Base-by-base conservation (phyloP, 1,140 invertebrate genomes). In the Drosophila baimaii region DNA sequence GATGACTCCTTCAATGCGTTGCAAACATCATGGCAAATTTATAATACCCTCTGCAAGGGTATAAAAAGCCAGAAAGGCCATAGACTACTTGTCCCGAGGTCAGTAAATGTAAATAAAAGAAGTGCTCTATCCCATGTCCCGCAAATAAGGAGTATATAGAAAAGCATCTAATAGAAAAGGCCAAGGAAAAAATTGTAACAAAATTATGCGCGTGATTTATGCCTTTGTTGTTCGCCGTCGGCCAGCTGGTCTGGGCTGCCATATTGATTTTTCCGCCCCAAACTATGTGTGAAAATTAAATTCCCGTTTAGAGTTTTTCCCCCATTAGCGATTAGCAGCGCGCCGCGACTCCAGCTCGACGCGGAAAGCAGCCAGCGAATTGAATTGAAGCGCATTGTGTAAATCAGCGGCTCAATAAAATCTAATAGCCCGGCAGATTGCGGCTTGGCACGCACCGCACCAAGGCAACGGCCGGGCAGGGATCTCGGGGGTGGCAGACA, bases 381-480 rank as follows among this genome's bases (percentile, higher is more conserved):
- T 89, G 84, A 89, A 88, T 89, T 84, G 69, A 88, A 77, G 79
- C 79, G 71, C 79, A 78, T 76, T 78, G 84, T 89, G 73, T 88
- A 88, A 88, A 88, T 88, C 84, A 88, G 84, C 77, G 77, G 84
- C 80, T 88, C 84, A 89, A 88, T 88, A 88, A 88, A 88, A 88
- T 89, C 80, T 84, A 88, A 88, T 89, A 89, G 83, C 80, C 55
- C 49, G 43, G 80, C 80, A 83, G 84, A 88, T 88, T 88, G 84
- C 84, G 73, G 70, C 80, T 66, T 55, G 65, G 58, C 84, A 88
- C 84, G 84, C 84, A 88, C 68, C 72, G 69, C 51, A 68, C 29
- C 47, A 80, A 65, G 75, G 68, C 62, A 80, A 66, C 74, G 37
- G 46, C 9, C 9, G 8, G 46, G 17, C 17, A 8, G 23, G 23